These are phyloP conservation scores for Dinothrombium tinctorium DNA, from an alignment of 1,140 invertebrate genomes.

Conservation along the genomic window DNA sequence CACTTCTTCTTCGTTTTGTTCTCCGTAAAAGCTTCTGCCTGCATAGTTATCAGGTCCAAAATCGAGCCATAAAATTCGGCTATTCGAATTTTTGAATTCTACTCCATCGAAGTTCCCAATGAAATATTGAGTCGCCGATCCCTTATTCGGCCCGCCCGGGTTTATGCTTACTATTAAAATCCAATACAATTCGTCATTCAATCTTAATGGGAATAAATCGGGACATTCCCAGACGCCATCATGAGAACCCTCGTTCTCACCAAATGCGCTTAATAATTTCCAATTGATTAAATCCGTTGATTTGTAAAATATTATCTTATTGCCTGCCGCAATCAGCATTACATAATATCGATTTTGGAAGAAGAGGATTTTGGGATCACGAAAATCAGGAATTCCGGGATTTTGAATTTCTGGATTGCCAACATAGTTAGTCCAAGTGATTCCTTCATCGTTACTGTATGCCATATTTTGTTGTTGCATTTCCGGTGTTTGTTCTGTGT, in stretches of 20 bases:
- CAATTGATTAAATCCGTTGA: slow-evolving; percentile 7
- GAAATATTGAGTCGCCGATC: slow-evolving; percentile 7
- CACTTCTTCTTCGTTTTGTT: not conserved
- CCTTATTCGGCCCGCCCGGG: not conserved
- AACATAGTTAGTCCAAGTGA: not conserved
- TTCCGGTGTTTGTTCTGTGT: too few species aligned
- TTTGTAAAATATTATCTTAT: slow-evolving; percentile 4
- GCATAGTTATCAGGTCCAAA: slow-evolving; percentile 9
- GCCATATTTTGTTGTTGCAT: not conserved
- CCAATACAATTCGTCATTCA: not conserved
- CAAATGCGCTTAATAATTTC: slow-evolving; percentile 1
- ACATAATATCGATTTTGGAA: slow-evolving; percentile 6
- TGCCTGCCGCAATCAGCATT: slow-evolving; percentile 5
- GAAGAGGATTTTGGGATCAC: slow-evolving; percentile 5
- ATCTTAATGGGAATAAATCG: not conserved
- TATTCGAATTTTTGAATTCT: slow-evolving; percentile 1
- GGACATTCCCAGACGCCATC: slow-evolving; percentile 8
- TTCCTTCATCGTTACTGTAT: not conserved
- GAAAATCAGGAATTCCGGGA: slow-evolving; percentile 1
- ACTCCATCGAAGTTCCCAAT: slow-evolving; percentile 6
- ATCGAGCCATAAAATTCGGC: slow-evolving; percentile 3
- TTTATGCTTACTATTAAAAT: not conserved
- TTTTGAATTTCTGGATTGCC: slow-evolving; percentile 2
- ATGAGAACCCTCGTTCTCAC: not conserved
- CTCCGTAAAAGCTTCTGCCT: not conserved